phyloP scores from a whole-genome alignment of 2,113 vertebrate genomes.

The Pelecanoides urinatrix region DNA sequence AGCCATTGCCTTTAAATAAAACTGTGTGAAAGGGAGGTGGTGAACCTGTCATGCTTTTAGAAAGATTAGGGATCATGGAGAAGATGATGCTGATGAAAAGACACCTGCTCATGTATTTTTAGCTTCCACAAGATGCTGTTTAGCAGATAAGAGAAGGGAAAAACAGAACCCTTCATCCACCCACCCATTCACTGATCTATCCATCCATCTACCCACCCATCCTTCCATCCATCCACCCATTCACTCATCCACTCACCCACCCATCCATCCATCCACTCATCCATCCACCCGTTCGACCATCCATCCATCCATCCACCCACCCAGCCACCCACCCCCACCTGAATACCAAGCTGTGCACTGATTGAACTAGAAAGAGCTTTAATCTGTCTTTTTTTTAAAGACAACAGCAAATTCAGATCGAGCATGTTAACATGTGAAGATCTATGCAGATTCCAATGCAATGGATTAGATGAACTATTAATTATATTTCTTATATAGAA shows the following conservation, averaged over 20 bases:
- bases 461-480: background rate
- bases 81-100: background rate
- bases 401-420: background rate
- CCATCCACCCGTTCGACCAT: rapidly evolving
- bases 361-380: background rate
- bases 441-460: background rate
- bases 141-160: background rate
- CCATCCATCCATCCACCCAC: too few relatives aligned
- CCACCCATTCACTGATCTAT: too few relatives aligned
- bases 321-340: background rate
- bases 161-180: background rate
- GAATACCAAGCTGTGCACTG: background rate
- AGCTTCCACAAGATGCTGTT: background rate
- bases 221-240: rapidly evolving
- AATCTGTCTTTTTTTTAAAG: background rate
- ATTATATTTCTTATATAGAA: background rate
- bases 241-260: too few relatives aligned
- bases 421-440: background rate
- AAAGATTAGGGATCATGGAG: background rate
- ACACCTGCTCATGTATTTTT: background rate
- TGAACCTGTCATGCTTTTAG: background rate
- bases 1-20: background rate
- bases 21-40: background rate
- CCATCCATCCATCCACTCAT: background rate
- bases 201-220: background rate